These are phyloP conservation scores for Cynopterus brachyotis DNA, from an alignment of 2,113 vertebrate genomes.

Conservation along the genomic window DNA sequence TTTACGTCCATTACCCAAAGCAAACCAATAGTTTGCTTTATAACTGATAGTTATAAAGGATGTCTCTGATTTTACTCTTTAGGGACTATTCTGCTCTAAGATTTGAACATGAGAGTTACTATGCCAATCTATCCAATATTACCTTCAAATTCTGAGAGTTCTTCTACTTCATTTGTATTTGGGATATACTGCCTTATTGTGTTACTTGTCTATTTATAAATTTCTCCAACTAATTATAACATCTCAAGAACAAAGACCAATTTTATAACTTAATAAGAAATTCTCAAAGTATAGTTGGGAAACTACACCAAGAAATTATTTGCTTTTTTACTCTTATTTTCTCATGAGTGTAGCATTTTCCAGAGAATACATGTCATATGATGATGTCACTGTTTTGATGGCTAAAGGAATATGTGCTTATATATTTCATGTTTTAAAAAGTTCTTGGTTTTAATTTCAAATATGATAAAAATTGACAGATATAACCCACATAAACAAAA, in stretches of 20 bases:
- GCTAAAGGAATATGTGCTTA: not conserved
- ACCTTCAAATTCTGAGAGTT: not conserved
- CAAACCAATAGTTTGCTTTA: not conserved
- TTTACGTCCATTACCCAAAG: not conserved
- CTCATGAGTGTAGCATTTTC: not conserved
- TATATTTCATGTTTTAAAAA: not conserved
- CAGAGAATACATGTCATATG: not conserved
- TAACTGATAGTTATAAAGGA: not conserved
- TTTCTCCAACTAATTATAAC: slow-evolving; percentile 9
- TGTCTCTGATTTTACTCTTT: not conserved
- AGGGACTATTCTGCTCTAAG: not conserved
- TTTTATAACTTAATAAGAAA: slow-evolving; percentile 15
- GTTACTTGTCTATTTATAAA: not conserved
- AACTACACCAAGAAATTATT: not conserved
- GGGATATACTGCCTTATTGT: not conserved
- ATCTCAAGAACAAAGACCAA: slow-evolving; percentile 31
- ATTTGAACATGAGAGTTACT: not conserved
- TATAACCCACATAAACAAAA: not conserved
- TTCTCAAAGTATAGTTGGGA: not conserved
- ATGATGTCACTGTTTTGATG: not conserved
- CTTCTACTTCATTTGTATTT: not conserved
- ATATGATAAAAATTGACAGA: slow-evolving; percentile 31
- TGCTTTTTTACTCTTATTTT: not conserved
- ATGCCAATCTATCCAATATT: not conserved
- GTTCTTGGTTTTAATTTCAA: slow-evolving; percentile 9